phyloP scores from a whole-genome alignment of 1,140 invertebrate species.

The Hesperophylax magnus region DNA sequence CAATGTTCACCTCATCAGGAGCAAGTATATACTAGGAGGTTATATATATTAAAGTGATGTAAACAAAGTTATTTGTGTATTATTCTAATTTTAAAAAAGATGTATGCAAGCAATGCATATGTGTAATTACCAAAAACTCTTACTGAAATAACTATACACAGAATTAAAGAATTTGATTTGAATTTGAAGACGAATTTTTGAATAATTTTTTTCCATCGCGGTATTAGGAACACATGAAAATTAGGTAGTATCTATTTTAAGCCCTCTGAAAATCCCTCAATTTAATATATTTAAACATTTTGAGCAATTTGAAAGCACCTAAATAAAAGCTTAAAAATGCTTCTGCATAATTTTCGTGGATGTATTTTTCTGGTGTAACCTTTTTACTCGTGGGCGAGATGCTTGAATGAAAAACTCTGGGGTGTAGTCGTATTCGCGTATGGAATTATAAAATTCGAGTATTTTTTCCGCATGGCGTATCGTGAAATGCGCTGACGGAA shows the following conservation, averaged over 20 bases:
- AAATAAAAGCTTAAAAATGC: not conserved
- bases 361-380: not conserved
- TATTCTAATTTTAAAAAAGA: no score
- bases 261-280: not conserved
- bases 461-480: slow-evolving; percentile 37
- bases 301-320: not conserved
- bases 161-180: no score
- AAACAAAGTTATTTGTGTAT: no score
- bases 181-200: not conserved
- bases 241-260: not conserved
- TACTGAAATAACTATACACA: no score
- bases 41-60: no score
- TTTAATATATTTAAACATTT: not conserved
- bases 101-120: no score
- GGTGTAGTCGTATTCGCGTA: slow-evolving; percentile 10
- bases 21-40: no score
- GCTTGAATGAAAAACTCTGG: not conserved
- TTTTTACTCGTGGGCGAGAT: not conserved
- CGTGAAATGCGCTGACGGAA: slow-evolving; percentile 29
- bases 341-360: not conserved
- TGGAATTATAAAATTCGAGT: slow-evolving; percentile 37
- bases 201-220: not conserved
- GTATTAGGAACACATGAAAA: not conserved
- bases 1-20: no score
- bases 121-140: no score